phyloP scores from a whole-genome alignment of 2,888 invertebrate species.

The Notodonta ziczac region DNA sequence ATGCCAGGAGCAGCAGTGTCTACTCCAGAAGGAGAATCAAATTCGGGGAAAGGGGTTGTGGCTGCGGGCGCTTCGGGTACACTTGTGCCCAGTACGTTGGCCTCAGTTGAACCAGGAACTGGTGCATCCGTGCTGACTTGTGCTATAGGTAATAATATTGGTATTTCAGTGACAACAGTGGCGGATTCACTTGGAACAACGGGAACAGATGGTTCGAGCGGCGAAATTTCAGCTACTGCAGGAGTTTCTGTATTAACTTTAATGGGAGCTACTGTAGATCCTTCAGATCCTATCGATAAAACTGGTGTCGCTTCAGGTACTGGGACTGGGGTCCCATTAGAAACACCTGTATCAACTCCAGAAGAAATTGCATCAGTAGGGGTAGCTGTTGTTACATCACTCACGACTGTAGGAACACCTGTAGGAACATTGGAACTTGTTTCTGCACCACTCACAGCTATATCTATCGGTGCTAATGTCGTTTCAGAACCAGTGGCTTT shows the following conservation, averaged over 20 bases:
- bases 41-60: slow-evolving; percentile 1
- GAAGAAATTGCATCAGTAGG: background rate
- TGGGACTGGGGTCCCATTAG: slow-evolving; percentile 4
- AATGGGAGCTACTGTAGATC: slow-evolving; percentile 3
- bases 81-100: background rate
- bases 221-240: slow-evolving; percentile 1
- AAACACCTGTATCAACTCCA: background rate
- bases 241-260: slow-evolving; percentile 2
- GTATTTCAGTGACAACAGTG: slow-evolving; percentile 4
- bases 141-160: background rate
- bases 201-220: slow-evolving; percentile 4
- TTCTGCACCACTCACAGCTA: background rate
- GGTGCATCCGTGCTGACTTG: slow-evolving; percentile 9
- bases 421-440: background rate
- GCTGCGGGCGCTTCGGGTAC: slow-evolving; percentile 2
- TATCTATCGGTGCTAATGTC: background rate
- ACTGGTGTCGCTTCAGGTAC: slow-evolving; percentile 5
- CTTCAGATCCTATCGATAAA: slow-evolving; percentile 3
- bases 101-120: slow-evolving; percentile 7
- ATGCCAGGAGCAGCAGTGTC: background rate
- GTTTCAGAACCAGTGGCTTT: background rate
- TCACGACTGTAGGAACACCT: background rate
- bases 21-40: slow-evolving; percentile 7
- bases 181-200: slow-evolving; percentile 9
- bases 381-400: background rate